Conservation (phyloP, 2,797 vertebrate genomes). For the Sciaenops ocellatus region DNA sequence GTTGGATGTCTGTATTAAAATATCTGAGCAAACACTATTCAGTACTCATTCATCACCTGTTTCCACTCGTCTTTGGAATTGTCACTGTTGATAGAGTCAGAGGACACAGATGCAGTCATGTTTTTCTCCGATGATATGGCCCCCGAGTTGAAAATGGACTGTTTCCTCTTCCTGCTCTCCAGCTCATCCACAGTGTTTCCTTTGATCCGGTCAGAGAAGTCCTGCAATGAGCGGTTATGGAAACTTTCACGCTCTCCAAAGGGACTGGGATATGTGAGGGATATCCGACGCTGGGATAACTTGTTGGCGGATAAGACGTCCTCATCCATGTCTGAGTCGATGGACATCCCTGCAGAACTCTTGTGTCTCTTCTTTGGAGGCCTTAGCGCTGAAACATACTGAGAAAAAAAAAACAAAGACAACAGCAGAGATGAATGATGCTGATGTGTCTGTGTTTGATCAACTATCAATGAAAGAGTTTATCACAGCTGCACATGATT, state of each 20-base stretch:
- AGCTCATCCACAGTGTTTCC: slow-evolving; percentile 79
- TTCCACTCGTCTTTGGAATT: slow-evolving; percentile 85
- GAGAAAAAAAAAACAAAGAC: slow-evolving; percentile 28
- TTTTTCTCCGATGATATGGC: slow-evolving; percentile 30
- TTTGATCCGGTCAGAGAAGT: slow-evolving; percentile 81
- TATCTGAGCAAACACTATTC: neutral
- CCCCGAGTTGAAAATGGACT: slow-evolving; percentile 29
- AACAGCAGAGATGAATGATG: neutral
- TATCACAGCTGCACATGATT: neutral
- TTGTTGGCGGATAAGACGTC: slow-evolving; percentile 58
- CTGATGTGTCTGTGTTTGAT: neutral
- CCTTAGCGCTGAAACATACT: slow-evolving; percentile 92
- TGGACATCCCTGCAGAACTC: slow-evolving; percentile 42
- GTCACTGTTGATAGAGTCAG: slow-evolving; percentile 56
- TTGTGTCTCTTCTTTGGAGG: slow-evolving; percentile 82
- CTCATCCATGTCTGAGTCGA: slow-evolving; percentile 73
- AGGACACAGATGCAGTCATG: neutral
- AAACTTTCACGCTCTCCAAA: slow-evolving; percentile 62
- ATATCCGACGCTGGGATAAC: slow-evolving; percentile 65
- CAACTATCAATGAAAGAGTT: neutral
- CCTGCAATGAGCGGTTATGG: slow-evolving; percentile 81
- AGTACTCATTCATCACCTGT: slow-evolving; percentile 82
- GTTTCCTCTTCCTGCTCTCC: slow-evolving; percentile 71
- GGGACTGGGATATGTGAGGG: slow-evolving; percentile 66
- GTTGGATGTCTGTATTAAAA: neutral